phyloP scores from a whole-genome alignment of 2,888 invertebrate species.

The Andrena hattorfiana region DNA sequence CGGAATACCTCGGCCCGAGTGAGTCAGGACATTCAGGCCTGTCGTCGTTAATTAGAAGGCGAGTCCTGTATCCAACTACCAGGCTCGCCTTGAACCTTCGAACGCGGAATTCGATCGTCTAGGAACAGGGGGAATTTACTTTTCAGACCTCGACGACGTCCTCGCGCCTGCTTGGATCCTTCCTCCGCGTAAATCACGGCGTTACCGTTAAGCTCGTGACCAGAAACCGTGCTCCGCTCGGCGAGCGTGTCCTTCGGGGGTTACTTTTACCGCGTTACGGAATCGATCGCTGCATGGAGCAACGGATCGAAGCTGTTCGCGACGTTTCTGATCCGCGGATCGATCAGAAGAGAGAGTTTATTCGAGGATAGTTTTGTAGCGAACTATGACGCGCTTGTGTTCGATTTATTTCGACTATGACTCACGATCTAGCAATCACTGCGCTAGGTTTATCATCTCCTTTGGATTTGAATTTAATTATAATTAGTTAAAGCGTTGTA shows the following conservation, averaged over 20 bases:
- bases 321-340: neutral
- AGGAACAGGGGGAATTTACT: constrained; percentile 33
- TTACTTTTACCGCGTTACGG: neutral
- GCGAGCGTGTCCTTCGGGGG: constrained; percentile 8
- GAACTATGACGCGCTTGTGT: neutral
- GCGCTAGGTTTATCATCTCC: neutral
- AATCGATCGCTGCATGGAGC: neutral
- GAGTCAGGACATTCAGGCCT: constrained; percentile 60
- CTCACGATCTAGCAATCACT: neutral
- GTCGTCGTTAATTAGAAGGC: constrained; percentile 44
- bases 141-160: constrained; percentile 17
- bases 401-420: neutral
- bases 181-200: constrained; percentile 10
- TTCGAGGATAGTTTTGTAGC: neutral
- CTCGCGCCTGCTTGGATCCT: constrained; percentile 2
- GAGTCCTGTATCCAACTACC: constrained; percentile 58
- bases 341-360: neutral
- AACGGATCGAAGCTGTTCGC: neutral
- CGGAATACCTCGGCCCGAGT: constrained; percentile 30
- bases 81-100: constrained; percentile 72
- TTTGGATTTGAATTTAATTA: neutral
- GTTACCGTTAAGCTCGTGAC: constrained; percentile 31
- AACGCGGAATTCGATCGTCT: constrained; percentile 65
- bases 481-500: too few relatives aligned
- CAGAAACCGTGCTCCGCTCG: neutral